phyloP scores from a whole-genome alignment of 1,140 invertebrate genomes.

The Caenorhabditis briggsae region DNA sequence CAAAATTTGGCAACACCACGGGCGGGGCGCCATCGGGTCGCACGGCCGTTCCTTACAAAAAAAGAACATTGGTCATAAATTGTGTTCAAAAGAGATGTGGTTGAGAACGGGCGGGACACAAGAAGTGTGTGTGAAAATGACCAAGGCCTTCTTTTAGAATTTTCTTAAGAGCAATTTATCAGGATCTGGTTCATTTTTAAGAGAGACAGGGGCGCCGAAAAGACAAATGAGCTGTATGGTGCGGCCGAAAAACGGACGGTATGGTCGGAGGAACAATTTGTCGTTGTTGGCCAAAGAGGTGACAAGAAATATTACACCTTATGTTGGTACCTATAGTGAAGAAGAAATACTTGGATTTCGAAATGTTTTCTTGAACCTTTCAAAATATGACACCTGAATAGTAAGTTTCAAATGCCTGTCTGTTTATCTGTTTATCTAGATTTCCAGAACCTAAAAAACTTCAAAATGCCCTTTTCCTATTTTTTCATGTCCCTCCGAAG shows the following conservation, averaged over 20 bases:
- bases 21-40: conserved; percentile 3
- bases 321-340: too few species aligned
- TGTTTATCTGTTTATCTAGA: too few species aligned
- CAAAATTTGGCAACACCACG: background rate
- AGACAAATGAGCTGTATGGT: conserved; percentile 39
- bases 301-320: background rate
- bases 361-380: too few species aligned
- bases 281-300: background rate
- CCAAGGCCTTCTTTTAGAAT: background rate
- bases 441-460: too few species aligned
- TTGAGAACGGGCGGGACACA: background rate
- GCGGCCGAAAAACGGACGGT: background rate
- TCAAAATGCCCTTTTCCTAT: background rate
- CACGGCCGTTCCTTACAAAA: background rate
- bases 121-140: conserved; percentile 1
- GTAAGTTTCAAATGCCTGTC: too few species aligned
- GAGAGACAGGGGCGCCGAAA: background rate
- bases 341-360: too few species aligned
- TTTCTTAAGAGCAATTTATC: background rate
- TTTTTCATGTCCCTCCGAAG: too few species aligned
- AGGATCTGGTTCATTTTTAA: background rate
- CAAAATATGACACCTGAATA: too few species aligned
- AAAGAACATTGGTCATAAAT: conserved; percentile 14
- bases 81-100: background rate
- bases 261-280: background rate